Conservation (phyloP, 2,113 vertebrate species). For the Stigmatopora nigra region DNA sequence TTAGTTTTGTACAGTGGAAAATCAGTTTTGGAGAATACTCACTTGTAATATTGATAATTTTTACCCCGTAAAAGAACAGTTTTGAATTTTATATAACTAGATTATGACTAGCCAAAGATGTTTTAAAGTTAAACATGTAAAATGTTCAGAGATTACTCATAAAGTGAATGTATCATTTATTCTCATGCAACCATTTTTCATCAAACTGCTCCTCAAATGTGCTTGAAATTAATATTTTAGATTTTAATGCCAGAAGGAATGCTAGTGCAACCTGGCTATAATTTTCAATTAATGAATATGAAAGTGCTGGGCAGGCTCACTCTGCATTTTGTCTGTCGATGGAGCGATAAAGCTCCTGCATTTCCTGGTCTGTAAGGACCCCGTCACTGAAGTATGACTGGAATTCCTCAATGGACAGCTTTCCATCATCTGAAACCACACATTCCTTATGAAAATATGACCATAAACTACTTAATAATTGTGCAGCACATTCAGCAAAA, state of each 20-base stretch:
- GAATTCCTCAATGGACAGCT: conserved; percentile 92
- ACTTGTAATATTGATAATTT: too few relatives aligned
- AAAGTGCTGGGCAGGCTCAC: conserved; percentile 69
- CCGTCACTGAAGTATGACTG: conserved; percentile 90
- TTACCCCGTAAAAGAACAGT: too few relatives aligned
- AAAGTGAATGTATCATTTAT: background rate
- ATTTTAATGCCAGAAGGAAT: conserved; percentile 12
- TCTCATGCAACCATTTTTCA: background rate
- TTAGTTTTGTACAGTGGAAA: background rate
- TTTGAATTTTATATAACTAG: too few relatives aligned
- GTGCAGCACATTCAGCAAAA: background rate
- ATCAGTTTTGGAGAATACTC: too few relatives aligned
- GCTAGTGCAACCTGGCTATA: conserved; percentile 29
- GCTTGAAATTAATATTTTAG: conserved; percentile 5
- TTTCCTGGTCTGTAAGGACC: conserved; percentile 82
- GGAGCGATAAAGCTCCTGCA: conserved; percentile 85
- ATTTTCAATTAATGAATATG: conserved; percentile 18
- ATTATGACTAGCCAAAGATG: too few relatives aligned
- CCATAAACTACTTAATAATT: background rate
- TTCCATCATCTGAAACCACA: conserved; percentile 81
- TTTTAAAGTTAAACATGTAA: background rate
- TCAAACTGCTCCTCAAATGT: conserved; percentile 7
- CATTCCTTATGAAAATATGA: conserved; percentile 12
- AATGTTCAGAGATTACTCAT: background rate
- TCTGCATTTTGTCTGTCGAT: conserved; percentile 80